Evolutionary conservation across 2,113 vertebrate genomes (phyloP), one percentile per base, ranked within the genome.

Genomic region (Dryoscopus gambensis): DNA sequence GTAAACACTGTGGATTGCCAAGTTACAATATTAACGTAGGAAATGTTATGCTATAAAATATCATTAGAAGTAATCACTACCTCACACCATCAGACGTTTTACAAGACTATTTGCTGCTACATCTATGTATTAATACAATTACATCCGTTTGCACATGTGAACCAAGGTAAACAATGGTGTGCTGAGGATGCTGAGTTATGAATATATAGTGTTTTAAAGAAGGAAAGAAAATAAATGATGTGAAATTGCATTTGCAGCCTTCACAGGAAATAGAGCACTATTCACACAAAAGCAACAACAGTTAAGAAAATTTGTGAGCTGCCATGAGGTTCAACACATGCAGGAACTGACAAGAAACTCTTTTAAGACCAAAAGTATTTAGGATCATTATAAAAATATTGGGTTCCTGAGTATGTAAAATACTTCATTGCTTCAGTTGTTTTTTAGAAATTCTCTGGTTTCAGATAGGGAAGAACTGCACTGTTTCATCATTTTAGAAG

Each of bases 241-340:
- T 92, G 83, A 89, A 92, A 77, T 63, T 84, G 42, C 33, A 74
- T 93, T 93, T 93, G 33, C 92, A 94, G 59, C 63, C 55, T 88
- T 93, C 60, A 39, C 55, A 74, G 94, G 80, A 97, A 95, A 80
- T 52, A 40, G 71, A 92, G 35, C 70, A 80, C 63, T 25, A 62
- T 85, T 94, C 63, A 53, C 46, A 69, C 63, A 80, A 53, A 62
- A 67, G 56, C 27, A 47, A 55, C 37, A 90, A 49, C 67, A 78
- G 74, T 62, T 87, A 82, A 90, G 65, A 85, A 71, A 86, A 92
- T 95, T 90, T 95, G 95, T 92, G 83, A 89, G 76, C 92, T 95
- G 91, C 78, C 89, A 59, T 13, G 30, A 90, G 60, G 68, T 75
- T 92, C 37, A 81, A 46, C 2, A 0, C 47, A 74, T 47, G 52